These are phyloP conservation scores for Platalea minor DNA, from an alignment of 2,797 vertebrate genomes.

Conservation along the genomic window DNA sequence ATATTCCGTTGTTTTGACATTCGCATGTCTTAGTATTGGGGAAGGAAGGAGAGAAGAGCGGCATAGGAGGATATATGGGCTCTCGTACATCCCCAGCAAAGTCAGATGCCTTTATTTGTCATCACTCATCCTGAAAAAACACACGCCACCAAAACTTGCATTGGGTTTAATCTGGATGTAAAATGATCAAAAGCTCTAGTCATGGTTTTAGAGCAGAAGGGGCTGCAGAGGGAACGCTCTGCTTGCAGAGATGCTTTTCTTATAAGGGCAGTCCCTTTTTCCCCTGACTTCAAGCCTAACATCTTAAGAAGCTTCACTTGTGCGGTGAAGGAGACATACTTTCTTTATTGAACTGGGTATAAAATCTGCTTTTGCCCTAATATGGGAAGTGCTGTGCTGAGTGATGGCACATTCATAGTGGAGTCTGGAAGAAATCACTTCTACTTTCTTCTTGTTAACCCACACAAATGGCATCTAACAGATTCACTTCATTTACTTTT, in stretches of 20 bases:
- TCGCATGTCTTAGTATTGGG: background rate
- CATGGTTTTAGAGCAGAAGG: background rate
- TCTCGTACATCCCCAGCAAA: background rate
- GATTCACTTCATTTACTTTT: background rate
- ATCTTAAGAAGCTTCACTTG: background rate
- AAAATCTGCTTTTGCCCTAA: background rate
- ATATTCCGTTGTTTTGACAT: background rate
- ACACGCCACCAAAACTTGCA: background rate
- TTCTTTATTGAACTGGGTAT: background rate
- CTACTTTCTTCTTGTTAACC: background rate
- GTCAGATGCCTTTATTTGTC: background rate
- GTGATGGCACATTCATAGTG: rapidly evolving
- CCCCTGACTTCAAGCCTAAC: background rate
- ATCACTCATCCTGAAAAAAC: background rate
- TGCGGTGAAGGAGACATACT: background rate
- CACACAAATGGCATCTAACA: background rate
- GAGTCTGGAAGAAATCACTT: background rate
- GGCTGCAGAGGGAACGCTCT: background rate
- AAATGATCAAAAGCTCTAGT: background rate
- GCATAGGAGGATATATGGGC: background rate
- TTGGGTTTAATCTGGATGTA: background rate
- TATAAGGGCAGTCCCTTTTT: background rate
- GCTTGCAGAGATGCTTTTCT: background rate
- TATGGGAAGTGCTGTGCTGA: background rate
- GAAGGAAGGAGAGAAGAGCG: background rate